Conservation (phyloP, 2,888 invertebrate species). For the Pelosia muscerda region DNA sequence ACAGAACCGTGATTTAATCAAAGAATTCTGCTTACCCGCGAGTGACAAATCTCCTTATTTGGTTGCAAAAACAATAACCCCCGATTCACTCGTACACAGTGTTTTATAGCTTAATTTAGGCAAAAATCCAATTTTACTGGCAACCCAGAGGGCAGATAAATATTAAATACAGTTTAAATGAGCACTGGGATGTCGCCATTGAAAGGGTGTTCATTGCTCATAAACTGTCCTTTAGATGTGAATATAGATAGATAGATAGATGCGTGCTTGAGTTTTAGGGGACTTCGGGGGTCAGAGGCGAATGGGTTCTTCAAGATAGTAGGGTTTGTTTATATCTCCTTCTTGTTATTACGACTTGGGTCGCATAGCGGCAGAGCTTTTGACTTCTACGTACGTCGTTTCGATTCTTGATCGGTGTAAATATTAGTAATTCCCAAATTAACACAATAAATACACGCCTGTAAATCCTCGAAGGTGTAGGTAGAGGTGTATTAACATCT, state of each 20-base stretch:
- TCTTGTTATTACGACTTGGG: not conserved
- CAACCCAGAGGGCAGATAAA: slow-evolving; percentile 43
- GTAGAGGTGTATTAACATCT: too few species aligned
- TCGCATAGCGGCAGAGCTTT: not conserved
- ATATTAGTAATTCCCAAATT: not conserved
- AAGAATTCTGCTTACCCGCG: slow-evolving; percentile 8
- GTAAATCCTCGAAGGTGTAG: too few species aligned
- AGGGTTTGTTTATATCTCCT: not conserved
- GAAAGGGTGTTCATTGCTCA: slow-evolving; percentile 35
- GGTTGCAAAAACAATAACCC: slow-evolving; percentile 47
- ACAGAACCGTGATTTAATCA: not conserved
- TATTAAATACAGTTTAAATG: slow-evolving; percentile 49
- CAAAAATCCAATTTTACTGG: slow-evolving; percentile 44
- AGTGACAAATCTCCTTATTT: slow-evolving; percentile 32
- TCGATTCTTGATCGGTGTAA: not conserved
- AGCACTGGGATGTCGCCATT: slow-evolving; percentile 31
- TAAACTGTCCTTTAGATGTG: slow-evolving; percentile 35
- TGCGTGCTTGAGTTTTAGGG: not conserved
- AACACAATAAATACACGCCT: too few species aligned
- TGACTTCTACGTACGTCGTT: not conserved
- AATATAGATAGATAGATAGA: slow-evolving; percentile 13
- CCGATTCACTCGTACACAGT: slow-evolving; percentile 40
- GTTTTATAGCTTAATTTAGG: slow-evolving; percentile 46
- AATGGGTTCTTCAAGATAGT: not conserved
- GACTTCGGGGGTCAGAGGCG: not conserved